phyloP scores from a whole-genome alignment of 2,797 vertebrate species.

The Austrolebias charrua region DNA sequence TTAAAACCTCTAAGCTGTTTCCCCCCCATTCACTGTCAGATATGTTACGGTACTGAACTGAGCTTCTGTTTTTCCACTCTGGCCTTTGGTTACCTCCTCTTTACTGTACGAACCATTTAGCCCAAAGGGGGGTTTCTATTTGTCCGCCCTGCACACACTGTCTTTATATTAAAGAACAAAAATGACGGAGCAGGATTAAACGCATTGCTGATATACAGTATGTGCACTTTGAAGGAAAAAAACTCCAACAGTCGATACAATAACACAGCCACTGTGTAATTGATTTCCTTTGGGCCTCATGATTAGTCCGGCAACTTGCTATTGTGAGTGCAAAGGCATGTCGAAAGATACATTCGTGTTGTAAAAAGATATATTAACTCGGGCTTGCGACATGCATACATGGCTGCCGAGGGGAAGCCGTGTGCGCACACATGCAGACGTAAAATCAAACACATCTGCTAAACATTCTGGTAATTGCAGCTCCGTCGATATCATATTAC shows the following conservation, averaged over 20 bases:
- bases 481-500: conserved; percentile 83
- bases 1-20: conserved; percentile 48
- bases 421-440: conserved; percentile 21
- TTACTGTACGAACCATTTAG: conserved; percentile 41
- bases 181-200: not conserved
- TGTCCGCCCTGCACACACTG: not conserved
- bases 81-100: conserved; percentile 26
- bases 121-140: conserved; percentile 17
- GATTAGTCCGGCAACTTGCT: conserved; percentile 22
- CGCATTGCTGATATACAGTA: conserved; percentile 14
- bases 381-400: conserved; percentile 39
- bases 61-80: conserved; percentile 63
- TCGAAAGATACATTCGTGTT: conserved; percentile 69
- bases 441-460: conserved; percentile 55
- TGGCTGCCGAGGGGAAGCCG: not conserved
- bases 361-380: conserved; percentile 66
- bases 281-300: conserved; percentile 62
- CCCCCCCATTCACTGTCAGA: conserved; percentile 58
- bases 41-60: conserved; percentile 48
- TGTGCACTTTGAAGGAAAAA: conserved; percentile 29
- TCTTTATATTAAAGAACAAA: conserved; percentile 5
- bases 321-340: conserved; percentile 55
- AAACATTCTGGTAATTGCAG: conserved; percentile 49
- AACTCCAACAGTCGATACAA: conserved; percentile 24
- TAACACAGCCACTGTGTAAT: conserved; percentile 48